Evolutionary conservation across 1,140 invertebrate genomes (phyloP).

Genomic region (Trichomalopsis sarcophagae): DNA sequence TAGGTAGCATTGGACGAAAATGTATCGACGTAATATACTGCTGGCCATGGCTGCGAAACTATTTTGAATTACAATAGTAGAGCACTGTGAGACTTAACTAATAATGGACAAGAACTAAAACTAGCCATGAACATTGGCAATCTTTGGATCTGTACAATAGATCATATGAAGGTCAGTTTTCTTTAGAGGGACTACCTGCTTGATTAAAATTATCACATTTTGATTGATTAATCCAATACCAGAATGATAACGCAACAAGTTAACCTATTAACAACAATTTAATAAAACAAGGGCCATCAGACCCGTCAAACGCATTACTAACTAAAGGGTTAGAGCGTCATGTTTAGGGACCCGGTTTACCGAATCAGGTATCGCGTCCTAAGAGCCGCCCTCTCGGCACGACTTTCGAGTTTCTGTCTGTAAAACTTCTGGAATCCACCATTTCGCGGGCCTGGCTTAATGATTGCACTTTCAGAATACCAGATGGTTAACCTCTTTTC

Average conservation of each 20-base stretch:
- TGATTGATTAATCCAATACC: neutral
- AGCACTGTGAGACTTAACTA: neutral
- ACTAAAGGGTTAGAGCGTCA: neutral
- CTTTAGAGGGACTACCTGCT: neutral
- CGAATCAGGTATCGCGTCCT: neutral
- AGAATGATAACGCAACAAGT: neutral
- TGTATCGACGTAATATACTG: neutral
- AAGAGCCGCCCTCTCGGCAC: neutral
- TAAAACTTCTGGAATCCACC: neutral
- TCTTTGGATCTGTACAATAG: neutral
- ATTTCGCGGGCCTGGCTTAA: conserved; percentile 3
- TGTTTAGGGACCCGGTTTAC: neutral
- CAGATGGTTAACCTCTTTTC: neutral
- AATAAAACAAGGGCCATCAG: neutral
- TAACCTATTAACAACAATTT: neutral
- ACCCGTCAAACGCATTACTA: neutral
- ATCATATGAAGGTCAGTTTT: neutral
- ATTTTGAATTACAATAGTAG: neutral
- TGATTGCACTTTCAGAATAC: neutral
- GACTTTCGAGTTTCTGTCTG: neutral
- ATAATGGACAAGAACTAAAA: neutral
- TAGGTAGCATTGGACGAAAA: neutral
- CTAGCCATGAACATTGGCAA: neutral
- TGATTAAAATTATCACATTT: neutral
- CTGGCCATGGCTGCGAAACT: neutral